Evolutionary conservation across 92 coral and sea anemone species (phyloP).

Genomic region (Porites divaricata): DNA sequence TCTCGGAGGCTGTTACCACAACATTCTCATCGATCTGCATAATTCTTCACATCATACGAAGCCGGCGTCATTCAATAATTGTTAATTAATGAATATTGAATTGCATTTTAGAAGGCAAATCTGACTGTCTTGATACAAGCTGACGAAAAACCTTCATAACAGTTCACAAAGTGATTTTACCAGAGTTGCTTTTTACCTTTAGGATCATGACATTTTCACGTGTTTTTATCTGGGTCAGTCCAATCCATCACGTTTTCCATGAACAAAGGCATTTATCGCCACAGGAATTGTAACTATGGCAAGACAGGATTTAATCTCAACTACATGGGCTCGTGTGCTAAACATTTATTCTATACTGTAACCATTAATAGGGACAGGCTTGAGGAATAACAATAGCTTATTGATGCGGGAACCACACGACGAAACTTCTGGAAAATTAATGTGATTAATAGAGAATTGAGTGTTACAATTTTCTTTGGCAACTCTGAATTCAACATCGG

Average conservation of each 20-base stretch:
- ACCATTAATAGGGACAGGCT: background rate
- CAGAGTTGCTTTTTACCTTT: too few relatives aligned
- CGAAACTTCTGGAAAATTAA: background rate
- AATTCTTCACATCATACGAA: too few relatives aligned
- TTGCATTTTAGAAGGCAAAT: too few relatives aligned
- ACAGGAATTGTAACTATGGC: background rate
- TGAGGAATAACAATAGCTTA: background rate
- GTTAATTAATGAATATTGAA: too few relatives aligned
- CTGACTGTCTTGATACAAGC: too few relatives aligned
- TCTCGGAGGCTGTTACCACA: too few relatives aligned
- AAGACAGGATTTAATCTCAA: background rate
- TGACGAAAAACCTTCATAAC: too few relatives aligned
- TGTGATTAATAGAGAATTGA: background rate
- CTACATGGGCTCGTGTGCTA: background rate
- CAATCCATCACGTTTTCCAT: background rate
- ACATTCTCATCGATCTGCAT: too few relatives aligned
- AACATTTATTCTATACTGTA: background rate
- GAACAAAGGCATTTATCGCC: background rate
- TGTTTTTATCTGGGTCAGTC: background rate
- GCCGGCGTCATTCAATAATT: too few relatives aligned
- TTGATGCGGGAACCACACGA: background rate
- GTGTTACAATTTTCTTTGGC: too few relatives aligned
- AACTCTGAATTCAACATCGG: background rate
- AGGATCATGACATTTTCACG: background rate
- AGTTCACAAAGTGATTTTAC: too few relatives aligned